phyloP scores from a whole-genome alignment of 2,797 vertebrate genomes.

The Paramormyrops hopkinsi region DNA sequence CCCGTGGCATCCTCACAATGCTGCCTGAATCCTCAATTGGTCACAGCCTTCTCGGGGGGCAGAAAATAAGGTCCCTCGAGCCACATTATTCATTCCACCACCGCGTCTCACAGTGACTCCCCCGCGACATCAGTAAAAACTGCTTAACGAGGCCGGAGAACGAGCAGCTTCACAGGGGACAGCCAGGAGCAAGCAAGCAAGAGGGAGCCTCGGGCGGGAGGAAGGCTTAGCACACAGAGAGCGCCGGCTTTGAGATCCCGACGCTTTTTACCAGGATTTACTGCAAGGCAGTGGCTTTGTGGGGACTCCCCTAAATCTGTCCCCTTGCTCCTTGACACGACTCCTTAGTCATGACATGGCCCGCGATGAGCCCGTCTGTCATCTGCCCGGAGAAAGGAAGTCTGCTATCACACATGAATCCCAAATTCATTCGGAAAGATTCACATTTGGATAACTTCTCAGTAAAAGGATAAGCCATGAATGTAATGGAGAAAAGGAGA shows the following conservation, averaged over 20 bases:
- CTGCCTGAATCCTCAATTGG: not conserved
- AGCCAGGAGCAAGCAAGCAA: not conserved
- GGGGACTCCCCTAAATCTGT: not conserved
- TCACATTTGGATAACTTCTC: not conserved
- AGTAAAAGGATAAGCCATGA: not conserved
- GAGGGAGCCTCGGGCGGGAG: not conserved
- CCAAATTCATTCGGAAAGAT: constrained; percentile 20
- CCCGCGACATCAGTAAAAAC: not conserved
- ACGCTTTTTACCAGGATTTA: not conserved
- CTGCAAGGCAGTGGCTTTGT: not conserved
- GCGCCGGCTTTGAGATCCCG: not conserved
- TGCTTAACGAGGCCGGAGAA: not conserved
- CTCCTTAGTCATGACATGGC: not conserved
- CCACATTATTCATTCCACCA: not conserved
- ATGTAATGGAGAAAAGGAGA: not conserved
- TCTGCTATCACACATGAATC: constrained; percentile 14
- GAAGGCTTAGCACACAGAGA: not conserved
- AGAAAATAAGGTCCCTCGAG: not conserved
- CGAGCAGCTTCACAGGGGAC: not conserved
- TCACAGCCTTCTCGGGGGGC: not conserved
- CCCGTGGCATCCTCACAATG: not conserved
- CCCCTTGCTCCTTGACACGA: not conserved
- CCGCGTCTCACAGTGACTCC: not conserved
- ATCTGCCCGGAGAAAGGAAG: constrained; percentile 21
- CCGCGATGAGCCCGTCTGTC: not conserved